Evolutionary conservation across 2,797 vertebrate genomes (phyloP).

Genomic region (Pagetopsis macropterus): DNA sequence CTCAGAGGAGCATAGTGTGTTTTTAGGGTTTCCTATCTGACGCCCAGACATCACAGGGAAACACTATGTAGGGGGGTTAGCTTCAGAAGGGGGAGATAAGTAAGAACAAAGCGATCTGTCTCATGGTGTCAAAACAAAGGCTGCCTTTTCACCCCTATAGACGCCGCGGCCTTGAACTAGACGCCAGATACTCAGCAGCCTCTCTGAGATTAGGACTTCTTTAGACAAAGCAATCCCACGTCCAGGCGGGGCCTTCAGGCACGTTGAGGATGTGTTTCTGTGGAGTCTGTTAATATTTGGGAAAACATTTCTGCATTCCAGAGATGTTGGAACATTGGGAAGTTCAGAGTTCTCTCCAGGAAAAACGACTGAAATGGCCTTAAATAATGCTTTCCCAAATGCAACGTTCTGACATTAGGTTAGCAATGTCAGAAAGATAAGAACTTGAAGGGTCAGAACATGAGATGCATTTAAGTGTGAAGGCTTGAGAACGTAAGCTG

Average conservation of each 20-base stretch:
- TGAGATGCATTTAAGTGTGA: too few relatives aligned
- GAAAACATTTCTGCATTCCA: slow-evolving; percentile 3
- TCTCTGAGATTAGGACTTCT: slow-evolving; percentile 54
- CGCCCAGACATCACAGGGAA: slow-evolving; percentile 58
- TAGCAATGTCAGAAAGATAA: too few relatives aligned
- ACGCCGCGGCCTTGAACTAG: slow-evolving; percentile 52
- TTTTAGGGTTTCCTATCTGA: slow-evolving; percentile 21
- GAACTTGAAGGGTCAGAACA: too few relatives aligned
- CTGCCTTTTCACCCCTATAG: slow-evolving; percentile 70
- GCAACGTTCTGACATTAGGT: neutral
- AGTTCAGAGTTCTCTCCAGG: neutral
- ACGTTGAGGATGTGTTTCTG: slow-evolving; percentile 2
- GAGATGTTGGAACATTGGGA: neutral
- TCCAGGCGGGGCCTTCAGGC: slow-evolving; percentile 20
- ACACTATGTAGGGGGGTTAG: slow-evolving; percentile 36
- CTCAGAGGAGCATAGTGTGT: slow-evolving; percentile 16
- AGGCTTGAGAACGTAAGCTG: too few relatives aligned
- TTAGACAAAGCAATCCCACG: slow-evolving; percentile 74
- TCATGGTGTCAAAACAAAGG: slow-evolving; percentile 79
- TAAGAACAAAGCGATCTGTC: slow-evolving; percentile 78
- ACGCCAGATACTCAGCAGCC: slow-evolving; percentile 59
- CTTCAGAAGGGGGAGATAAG: slow-evolving; percentile 69
- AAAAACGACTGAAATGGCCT: neutral
- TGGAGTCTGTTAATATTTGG: slow-evolving; percentile 21
- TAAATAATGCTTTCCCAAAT: neutral